Base-by-base conservation (phyloP, 2,888 invertebrate species). In the Pristionchus exspectatus region DNA sequence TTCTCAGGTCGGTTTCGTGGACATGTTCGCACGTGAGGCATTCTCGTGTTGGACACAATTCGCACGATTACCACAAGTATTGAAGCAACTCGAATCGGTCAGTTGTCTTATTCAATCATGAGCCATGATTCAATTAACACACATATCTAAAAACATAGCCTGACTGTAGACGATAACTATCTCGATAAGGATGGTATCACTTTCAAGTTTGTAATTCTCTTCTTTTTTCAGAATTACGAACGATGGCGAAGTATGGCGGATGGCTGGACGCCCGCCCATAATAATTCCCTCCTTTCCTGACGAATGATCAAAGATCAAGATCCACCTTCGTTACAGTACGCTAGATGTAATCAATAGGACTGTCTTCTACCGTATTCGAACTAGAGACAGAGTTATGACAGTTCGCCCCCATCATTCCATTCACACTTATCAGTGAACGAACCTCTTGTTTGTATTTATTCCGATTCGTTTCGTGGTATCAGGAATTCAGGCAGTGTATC, bases 21-120 rank as follows among this genome's bases (percentile, higher is more conserved):
- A 99, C 96, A 98, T 97, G 96, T 99, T 99, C 95, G 98, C 98
- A 94, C 97, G 97, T 94, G 98, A 98, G 95, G 98, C 99, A 98
- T 98, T 98, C 96, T 98, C 98, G 95, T 97, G 98, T 56, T 99
- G 98, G 98, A 97, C 98, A 95, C 97, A 94, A 56, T 95, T 94
- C 92, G 94, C 94, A 27, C 92, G 94, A 38, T 90, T 94, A 77
- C 92, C 94, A 4, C 92, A 94, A 69, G 92, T 95, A 27, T 88
- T 93, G 16, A 90, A 90, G 3, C 93, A 93, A 54, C 90, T 95
- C 56, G 95, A 95, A 89, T 89, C 90, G 16, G 88, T 88, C 1
- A 59, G 77, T 81, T 27, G 2, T 74, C 21, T 21, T 74, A 50
- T 50, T 24, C 21, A n/a, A n/a, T n/a, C n/a, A n/a, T n/a, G n/a